These are phyloP conservation scores for Yponomeuta cagnagella DNA, from an alignment of 2,888 invertebrate species.

Conservation along the genomic window DNA sequence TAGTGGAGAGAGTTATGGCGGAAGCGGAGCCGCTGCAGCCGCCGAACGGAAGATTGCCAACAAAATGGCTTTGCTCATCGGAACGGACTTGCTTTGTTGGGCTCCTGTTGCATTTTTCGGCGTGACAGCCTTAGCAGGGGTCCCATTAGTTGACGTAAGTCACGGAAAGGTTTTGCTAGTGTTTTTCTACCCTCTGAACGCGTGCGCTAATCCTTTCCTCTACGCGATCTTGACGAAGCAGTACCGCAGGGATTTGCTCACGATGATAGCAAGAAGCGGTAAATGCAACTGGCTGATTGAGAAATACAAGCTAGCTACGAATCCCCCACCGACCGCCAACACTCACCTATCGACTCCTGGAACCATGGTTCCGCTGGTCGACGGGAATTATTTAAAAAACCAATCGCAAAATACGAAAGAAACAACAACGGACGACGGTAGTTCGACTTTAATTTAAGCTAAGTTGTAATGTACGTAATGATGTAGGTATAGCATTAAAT, in stretches of 20 bases:
- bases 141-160: slow-evolving; percentile 88
- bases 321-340: slow-evolving; percentile 61
- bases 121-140: slow-evolving; percentile 88
- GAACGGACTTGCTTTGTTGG: slow-evolving; percentile 89
- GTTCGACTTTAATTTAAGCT: slow-evolving; percentile 33
- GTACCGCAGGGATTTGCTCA: slow-evolving; percentile 84
- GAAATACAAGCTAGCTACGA: slow-evolving; percentile 56
- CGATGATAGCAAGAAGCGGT: slow-evolving; percentile 79
- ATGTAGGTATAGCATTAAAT: slow-evolving; percentile 40
- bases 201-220: slow-evolving; percentile 94
- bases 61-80: slow-evolving; percentile 92
- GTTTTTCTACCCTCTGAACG: slow-evolving; percentile 93
- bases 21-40: slow-evolving; percentile 76
- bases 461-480: slow-evolving; percentile 22
- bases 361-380: slow-evolving; percentile 50
- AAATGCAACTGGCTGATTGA: slow-evolving; percentile 58
- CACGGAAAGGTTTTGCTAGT: slow-evolving; percentile 88
- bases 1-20: slow-evolving; percentile 80
- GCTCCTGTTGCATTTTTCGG: slow-evolving; percentile 94
- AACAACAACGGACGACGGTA: slow-evolving; percentile 46
- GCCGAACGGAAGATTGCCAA: slow-evolving; percentile 87
- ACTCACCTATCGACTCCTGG: slow-evolving; percentile 60
- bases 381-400: slow-evolving; percentile 42
- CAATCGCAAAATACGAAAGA: slow-evolving; percentile 42
- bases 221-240: slow-evolving; percentile 94